Evolutionary conservation across 2,797 vertebrate species (phyloP), one percentile per base, ranked within the genome.

Genomic region (Eulemur mongoz): DNA sequence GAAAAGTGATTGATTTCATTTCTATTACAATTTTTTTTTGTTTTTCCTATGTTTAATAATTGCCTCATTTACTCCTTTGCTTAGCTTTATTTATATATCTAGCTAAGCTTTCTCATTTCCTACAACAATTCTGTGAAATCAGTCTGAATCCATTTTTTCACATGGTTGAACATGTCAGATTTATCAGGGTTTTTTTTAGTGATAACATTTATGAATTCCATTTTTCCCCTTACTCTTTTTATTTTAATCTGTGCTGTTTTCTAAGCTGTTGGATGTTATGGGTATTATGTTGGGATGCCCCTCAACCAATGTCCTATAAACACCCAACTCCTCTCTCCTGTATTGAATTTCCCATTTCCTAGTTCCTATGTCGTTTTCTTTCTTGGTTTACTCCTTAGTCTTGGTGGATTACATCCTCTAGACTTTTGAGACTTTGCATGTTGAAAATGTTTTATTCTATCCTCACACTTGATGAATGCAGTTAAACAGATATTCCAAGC

Each of bases 11-110:
- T 70, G 10, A 63, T 88, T 87, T 92, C 67, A 67, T 61, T 94
- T 75, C 89, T n/a, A 25, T 22, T 73, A 92, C 20, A 40, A 1
- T 23, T 59, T 72, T 57, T 52, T 91, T 87, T 73, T 57, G 1
- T 35, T 95, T 91, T 65, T 54, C 45, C 43, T 85, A 23, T 82
- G 82, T 89, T 94, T 94, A 89, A 89, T 48, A 87, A 90, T 12
- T 89, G 54, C 45, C 35, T 70, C 25, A 72, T 67, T 88, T 84
- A 32, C 18, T 89, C 63, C 59, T 54, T 73, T 83, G n/a, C 61
- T 75, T 84, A 52, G 38, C 67, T 52, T 93, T 79, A 84, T 92
- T 69, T 83, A 23, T 20, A 65, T 48, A 52, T 52, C 18, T 18
- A 76, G 25, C 38, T 61, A 52, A 73, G n/a, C 17, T 23, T 93